A percentile compares a stretch with the other conserved stretches of the same genome.
These are phyloP conservation scores for Dendrophyllia cribrosa DNA, from an alignment of 64 coral and sea anemone genomes.

Conservation along the genomic window DNA sequence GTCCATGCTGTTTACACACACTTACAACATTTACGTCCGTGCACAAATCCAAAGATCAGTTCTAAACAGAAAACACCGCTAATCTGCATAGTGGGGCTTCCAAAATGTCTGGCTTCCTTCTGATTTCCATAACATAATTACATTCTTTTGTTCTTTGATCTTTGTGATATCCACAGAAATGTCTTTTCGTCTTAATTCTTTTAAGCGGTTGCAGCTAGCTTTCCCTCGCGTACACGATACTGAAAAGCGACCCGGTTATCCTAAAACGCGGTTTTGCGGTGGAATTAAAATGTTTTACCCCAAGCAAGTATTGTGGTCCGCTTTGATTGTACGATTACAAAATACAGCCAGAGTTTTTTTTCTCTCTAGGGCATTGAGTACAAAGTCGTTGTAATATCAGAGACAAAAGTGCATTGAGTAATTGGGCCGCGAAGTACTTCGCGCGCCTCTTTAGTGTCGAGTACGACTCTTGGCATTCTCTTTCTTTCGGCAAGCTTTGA, in stretches of 20 bases:
- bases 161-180: neutral
- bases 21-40: neutral
- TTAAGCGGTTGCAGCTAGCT: neutral
- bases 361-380: neutral
- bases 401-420: slow-evolving; percentile 33
- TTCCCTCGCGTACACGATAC: neutral
- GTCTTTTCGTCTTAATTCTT: no score
- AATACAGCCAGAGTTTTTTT: neutral
- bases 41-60: neutral
- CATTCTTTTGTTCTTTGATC: slow-evolving; percentile 27
- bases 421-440: neutral
- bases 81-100: slow-evolving; percentile 27
- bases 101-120: neutral
- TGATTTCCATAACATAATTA: slow-evolving; percentile 54
- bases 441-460: neutral
- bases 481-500: slow-evolving; percentile 46
- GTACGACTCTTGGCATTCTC: neutral
- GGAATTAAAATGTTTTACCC: slow-evolving; percentile 2
- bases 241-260: neutral
- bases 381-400: neutral
- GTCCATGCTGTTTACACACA: neutral
- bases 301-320: neutral
- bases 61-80: neutral
- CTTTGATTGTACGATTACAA: neutral
- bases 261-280: neutral